Conservation (phyloP, 1,140 invertebrate genomes). For the Drosophila melanogaster region DNA sequence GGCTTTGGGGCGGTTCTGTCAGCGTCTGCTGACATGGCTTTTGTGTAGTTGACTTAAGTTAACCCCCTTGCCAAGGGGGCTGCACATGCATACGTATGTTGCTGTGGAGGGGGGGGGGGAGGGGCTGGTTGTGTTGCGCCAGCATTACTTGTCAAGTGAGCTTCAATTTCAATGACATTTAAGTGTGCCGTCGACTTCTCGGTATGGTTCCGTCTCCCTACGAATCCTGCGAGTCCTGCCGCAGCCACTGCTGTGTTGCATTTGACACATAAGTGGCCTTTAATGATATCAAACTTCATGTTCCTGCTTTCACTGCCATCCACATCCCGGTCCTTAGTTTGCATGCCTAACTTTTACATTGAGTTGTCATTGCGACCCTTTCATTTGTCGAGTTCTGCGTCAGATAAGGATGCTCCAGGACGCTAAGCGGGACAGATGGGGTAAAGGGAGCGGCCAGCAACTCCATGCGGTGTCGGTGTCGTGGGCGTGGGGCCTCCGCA, state of each 20-base stretch:
- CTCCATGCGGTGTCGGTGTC: constrained; percentile 15
- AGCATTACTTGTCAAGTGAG: constrained; percentile 72
- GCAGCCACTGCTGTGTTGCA: constrained; percentile 51
- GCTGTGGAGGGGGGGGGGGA: not conserved
- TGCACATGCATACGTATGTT: not conserved
- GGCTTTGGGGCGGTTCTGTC: constrained; percentile 36
- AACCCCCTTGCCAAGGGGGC: constrained; percentile 17
- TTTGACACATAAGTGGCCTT: constrained; percentile 78
- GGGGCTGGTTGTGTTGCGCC: constrained; percentile 39
- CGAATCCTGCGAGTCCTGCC: constrained; percentile 10
- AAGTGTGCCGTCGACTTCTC: constrained; percentile 60
- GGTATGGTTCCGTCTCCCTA: constrained; percentile 13
- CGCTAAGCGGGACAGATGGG: not conserved
- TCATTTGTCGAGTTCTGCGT: constrained; percentile 56
- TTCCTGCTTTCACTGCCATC: constrained; percentile 49
- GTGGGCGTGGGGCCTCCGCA: constrained; percentile 4
- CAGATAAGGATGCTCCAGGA: constrained; percentile 49
- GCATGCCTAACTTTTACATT: constrained; percentile 72
- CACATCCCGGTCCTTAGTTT: constrained; percentile 51
- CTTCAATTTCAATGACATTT: constrained; percentile 75
- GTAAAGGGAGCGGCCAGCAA: constrained; percentile 1
- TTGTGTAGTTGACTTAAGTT: constrained; percentile 64
- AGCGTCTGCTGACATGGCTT: constrained; percentile 61
- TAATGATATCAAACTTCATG: constrained; percentile 75
- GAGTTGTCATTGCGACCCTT: constrained; percentile 64